Evolutionary conservation across 2,113 vertebrate species (phyloP), one percentile per base, ranked within the genome.

Genomic region (Aptenodytes patagonicus): DNA sequence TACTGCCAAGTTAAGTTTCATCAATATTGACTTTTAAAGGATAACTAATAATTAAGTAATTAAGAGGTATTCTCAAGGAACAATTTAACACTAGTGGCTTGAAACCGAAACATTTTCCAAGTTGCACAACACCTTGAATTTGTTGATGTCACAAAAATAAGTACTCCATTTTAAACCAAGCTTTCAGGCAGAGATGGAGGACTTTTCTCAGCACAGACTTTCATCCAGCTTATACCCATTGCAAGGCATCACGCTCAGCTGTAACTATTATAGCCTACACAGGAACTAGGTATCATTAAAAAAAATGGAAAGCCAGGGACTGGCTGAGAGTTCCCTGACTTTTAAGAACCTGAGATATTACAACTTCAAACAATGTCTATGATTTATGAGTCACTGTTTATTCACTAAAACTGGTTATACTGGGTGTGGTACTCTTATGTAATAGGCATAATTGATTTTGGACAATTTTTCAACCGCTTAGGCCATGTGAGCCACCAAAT

Each of bases 401-500:
- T 71, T 94, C 78, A 78, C 96, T 79, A 93, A 86, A 95, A 88
- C 78, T 79, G 73, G 87, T 96, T 98, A 96, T 94, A 90, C 93
- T 87, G 96, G 97, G 97, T 97, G 97, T 93, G 96, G 94, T 47
- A 52, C 46, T 57, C 89, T 96, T 96, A 97, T 44, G 32, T 93
- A 97, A 98, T 4, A 62, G 58, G 19, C 21, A 25, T 90, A 97
- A 94, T 79, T 97, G 95, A 97, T 96, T 83, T 96, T 96, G 93
- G 51, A 95, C 40, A 73, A 81, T 91, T 89, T 96, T 96, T 90
- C 93, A 97, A 83, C 85, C 57, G 84, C 38, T 95, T 87, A 96
- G 69, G 58, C 76, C 71, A 78, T 31, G 62, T 77, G 12, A 95
- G 42, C 86, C 83, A 93, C 76, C 75, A 95, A 95, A 92, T 81